Conservation (phyloP, 2,113 vertebrate species). For the Callorhinus ursinus region DNA sequence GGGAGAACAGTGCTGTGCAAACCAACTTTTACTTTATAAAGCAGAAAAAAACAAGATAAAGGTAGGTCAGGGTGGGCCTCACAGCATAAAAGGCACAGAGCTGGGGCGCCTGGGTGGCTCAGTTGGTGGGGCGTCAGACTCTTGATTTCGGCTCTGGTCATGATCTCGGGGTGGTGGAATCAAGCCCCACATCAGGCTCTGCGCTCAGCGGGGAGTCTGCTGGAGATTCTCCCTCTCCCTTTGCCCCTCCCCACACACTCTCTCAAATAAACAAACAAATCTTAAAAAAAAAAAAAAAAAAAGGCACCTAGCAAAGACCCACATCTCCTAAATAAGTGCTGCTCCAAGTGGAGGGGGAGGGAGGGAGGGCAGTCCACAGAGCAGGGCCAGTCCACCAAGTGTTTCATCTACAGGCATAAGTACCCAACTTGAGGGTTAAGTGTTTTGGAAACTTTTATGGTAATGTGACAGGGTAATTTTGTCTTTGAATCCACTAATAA, state of each 20-base stretch:
- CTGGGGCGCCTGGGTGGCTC: neutral
- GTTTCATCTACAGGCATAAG: neutral
- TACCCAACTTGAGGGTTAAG: neutral
- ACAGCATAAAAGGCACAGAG: accelerated
- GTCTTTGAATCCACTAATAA: slow-evolving; percentile 7
- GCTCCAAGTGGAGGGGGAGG: neutral
- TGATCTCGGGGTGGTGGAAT: neutral
- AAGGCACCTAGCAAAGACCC: neutral
- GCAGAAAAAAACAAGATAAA: neutral
- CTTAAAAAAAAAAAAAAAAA: no score
- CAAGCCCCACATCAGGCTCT: neutral
- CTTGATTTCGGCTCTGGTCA: neutral
- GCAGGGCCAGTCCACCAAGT: neutral
- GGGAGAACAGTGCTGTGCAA: neutral
- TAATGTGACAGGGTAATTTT: neutral
- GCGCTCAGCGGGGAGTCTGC: neutral
- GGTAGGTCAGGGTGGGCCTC: neutral
- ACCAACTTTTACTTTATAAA: neutral
- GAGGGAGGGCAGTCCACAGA: no score
- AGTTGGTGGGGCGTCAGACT: neutral
- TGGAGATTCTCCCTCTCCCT: neutral
- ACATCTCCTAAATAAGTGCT: neutral
- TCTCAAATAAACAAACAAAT: no score
- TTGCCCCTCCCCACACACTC: no score
- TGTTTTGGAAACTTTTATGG: neutral